Conservation (phyloP, 2,888 invertebrate genomes). For the Oasisia sp. region DNA sequence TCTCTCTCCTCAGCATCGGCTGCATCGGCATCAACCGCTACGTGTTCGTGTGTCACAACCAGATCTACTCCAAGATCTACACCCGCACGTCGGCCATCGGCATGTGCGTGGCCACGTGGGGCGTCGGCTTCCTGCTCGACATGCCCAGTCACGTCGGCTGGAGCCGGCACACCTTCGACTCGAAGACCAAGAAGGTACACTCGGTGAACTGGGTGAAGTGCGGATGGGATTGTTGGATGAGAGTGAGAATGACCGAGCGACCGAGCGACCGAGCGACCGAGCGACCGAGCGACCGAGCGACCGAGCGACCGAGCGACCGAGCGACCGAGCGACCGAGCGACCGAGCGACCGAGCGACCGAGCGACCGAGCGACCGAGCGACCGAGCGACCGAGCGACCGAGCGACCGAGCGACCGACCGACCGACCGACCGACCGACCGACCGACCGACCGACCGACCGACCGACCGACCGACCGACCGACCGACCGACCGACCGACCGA, state of each 20-base stretch:
- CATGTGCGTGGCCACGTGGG: conserved; percentile 39
- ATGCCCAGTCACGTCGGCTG: conserved; percentile 46
- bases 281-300: too few relatives aligned
- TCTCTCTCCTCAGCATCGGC: conserved; percentile 50
- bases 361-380: too few relatives aligned
- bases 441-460: too few relatives aligned
- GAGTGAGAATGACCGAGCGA: not conserved
- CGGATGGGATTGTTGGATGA: not conserved
- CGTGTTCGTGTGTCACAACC: conserved; percentile 46
- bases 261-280: not conserved
- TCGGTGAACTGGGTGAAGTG: conserved; percentile 37
- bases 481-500: too few relatives aligned
- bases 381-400: too few relatives aligned
- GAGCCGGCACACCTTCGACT: conserved; percentile 46
- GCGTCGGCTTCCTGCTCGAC: conserved; percentile 44
- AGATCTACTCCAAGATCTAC: conserved; percentile 31
- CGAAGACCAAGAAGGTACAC: conserved; percentile 48
- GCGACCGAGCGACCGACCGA: too few relatives aligned
- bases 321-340: too few relatives aligned
- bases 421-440: too few relatives aligned
- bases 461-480: too few relatives aligned
- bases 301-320: too few relatives aligned
- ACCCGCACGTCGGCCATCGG: conserved; percentile 17
- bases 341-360: too few relatives aligned
- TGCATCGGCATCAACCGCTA: conserved; percentile 51